Evolutionary conservation across 2,113 vertebrate genomes (phyloP).

Genomic region (Variabilichromis moorii): DNA sequence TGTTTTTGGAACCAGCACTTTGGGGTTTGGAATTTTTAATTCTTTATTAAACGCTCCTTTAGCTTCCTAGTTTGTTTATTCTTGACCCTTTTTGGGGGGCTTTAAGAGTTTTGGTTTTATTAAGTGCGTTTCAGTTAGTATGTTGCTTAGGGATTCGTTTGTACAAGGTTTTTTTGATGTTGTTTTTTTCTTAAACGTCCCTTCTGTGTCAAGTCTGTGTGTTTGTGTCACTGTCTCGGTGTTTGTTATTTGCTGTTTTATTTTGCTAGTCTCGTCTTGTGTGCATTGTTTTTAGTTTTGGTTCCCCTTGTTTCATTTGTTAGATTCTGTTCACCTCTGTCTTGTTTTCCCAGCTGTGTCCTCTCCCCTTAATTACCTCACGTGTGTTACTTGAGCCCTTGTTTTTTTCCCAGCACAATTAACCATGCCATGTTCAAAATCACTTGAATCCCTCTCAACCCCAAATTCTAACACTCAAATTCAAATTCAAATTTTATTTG

Average conservation of each 20-base stretch:
- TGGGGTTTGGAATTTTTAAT: background rate
- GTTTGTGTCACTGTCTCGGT: background rate
- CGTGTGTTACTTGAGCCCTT: background rate
- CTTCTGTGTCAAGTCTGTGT: background rate
- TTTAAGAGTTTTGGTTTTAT: accelerated
- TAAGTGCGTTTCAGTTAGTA: background rate
- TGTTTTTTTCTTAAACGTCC: background rate
- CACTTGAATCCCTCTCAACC: background rate
- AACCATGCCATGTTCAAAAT: background rate
- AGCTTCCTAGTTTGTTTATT: background rate
- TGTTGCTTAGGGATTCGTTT: background rate
- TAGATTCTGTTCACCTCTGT: background rate
- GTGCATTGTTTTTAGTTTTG: background rate
- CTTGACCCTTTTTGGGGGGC: background rate
- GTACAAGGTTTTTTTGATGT: accelerated
- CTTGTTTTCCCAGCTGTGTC: background rate
- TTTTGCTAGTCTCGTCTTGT: background rate
- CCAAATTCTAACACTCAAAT: background rate
- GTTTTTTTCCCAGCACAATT: background rate
- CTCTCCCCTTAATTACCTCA: background rate
- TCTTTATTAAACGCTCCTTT: background rate
- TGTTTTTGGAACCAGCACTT: background rate
- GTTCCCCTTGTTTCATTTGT: background rate
- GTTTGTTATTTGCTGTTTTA: background rate
- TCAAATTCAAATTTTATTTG: too few species aligned